Percentiles rank a stretch among this genome's conserved stretches.
phyloP scores from a whole-genome alignment of 1,140 invertebrate genomes.

The Lerema accius region DNA sequence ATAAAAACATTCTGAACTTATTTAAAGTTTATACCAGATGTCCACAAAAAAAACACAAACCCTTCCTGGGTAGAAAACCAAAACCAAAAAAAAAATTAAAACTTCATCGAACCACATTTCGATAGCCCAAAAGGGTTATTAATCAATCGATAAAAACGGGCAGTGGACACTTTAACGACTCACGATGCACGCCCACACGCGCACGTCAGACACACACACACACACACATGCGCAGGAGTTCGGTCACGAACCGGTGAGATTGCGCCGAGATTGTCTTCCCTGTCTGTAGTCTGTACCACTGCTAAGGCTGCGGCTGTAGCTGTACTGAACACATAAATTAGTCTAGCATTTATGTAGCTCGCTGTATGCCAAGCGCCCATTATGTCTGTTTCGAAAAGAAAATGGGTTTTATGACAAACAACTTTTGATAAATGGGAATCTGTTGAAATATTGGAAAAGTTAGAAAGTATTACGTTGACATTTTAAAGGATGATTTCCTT shows the following conservation, averaged over 20 bases:
- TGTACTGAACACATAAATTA: conserved; percentile 25
- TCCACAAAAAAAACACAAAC: neutral
- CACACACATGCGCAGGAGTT: conserved; percentile 58
- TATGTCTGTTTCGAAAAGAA: neutral
- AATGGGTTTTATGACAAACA: neutral
- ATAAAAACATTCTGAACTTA: no score
- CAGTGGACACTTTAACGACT: conserved; percentile 52
- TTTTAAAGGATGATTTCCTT: no score
- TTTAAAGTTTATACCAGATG: neutral
- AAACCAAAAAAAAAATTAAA: neutral
- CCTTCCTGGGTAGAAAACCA: neutral
- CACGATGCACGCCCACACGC: conserved; percentile 46
- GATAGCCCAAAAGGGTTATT: conserved; percentile 17
- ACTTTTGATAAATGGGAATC: no score
- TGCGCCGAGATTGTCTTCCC: conserved; percentile 66
- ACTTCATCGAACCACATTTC: conserved; percentile 18
- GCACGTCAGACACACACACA: conserved; percentile 33
- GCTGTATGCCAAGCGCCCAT: neutral
- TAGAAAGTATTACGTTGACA: no score
- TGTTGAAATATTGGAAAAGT: no score
- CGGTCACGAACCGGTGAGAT: conserved; percentile 68
- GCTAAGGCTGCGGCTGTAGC: conserved; percentile 30
- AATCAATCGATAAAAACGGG: conserved; percentile 36
- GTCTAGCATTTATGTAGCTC: conserved; percentile 20
- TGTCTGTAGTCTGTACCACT: conserved; percentile 43